These are phyloP conservation scores for Physella acuta DNA, from an alignment of 1,140 invertebrate species.

Conservation along the genomic window DNA sequence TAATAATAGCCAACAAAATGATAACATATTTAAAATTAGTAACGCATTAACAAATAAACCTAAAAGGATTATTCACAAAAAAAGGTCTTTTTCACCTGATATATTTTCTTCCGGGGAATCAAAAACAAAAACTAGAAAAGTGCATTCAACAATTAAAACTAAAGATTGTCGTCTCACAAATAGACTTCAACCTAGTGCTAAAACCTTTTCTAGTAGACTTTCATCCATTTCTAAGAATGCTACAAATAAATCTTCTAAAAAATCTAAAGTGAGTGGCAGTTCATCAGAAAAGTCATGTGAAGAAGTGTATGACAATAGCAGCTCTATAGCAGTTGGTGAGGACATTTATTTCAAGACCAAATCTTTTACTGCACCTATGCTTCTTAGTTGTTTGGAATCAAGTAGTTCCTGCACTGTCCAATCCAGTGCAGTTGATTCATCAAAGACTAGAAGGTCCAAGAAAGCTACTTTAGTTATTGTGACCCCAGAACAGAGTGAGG, in stretches of 20 bases:
- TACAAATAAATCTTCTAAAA: background rate
- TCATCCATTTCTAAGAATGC: background rate
- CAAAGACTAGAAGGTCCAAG: too few species aligned
- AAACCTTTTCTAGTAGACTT: too few species aligned
- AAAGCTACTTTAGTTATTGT: too few species aligned
- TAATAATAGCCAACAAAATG: background rate
- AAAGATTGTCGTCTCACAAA: too few species aligned
- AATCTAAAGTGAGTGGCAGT: background rate
- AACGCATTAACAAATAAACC: background rate
- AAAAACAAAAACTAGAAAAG: too few species aligned
- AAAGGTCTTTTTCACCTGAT: background rate
- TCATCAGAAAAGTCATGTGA: background rate
- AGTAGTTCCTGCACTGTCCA: background rate
- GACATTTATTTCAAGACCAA: constrained; percentile 21
- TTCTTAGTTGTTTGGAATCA: background rate
- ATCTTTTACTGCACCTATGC: background rate
- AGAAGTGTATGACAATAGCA: background rate
- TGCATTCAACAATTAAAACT: too few species aligned
- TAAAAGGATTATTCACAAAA: background rate
- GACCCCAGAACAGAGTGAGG: too few species aligned
- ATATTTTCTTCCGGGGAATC: background rate
- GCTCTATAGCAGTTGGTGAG: constrained; percentile 12
- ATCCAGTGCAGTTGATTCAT: too few species aligned
- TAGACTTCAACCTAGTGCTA: too few species aligned
- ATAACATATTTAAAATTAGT: too few species aligned